Percentiles rank a stretch among this genome's conserved stretches.
Conservation (phyloP, 2,888 invertebrate genomes). For the Coremacera marginata region DNA sequence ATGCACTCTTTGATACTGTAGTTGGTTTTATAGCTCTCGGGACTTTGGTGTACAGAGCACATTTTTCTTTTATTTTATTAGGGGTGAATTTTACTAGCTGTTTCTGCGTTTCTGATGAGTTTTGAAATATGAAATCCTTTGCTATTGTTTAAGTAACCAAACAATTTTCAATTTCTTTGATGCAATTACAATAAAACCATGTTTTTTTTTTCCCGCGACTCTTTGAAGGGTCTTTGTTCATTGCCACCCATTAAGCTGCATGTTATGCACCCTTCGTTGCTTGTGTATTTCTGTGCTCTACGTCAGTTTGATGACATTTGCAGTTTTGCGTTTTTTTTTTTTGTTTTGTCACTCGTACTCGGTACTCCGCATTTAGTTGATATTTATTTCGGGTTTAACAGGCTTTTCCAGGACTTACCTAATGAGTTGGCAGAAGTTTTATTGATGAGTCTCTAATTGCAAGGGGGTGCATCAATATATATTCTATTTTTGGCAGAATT, state of each 20-base stretch:
- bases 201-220: background rate
- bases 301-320: background rate
- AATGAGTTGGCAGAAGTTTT: conserved; percentile 14
- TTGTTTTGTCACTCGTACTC: background rate
- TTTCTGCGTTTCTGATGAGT: background rate
- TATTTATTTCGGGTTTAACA: conserved; percentile 5
- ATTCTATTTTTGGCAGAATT: too few species aligned
- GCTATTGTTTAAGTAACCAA: conserved; percentile 18
- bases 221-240: background rate
- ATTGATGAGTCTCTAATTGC: conserved; percentile 24
- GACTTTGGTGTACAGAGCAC: too few species aligned
- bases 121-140: background rate
- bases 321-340: background rate
- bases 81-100: background rate
- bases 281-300: background rate
- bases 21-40: background rate
- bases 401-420: conserved; percentile 1
- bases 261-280: too few species aligned
- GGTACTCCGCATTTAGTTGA: background rate
- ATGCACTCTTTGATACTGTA: background rate
- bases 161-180: conserved; percentile 11
- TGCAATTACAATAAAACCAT: conserved; percentile 23
- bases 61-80: background rate
- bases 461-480: background rate
- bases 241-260: background rate